phyloP scores from a whole-genome alignment of 2,797 vertebrate species.

The Simalia tracyae region DNA sequence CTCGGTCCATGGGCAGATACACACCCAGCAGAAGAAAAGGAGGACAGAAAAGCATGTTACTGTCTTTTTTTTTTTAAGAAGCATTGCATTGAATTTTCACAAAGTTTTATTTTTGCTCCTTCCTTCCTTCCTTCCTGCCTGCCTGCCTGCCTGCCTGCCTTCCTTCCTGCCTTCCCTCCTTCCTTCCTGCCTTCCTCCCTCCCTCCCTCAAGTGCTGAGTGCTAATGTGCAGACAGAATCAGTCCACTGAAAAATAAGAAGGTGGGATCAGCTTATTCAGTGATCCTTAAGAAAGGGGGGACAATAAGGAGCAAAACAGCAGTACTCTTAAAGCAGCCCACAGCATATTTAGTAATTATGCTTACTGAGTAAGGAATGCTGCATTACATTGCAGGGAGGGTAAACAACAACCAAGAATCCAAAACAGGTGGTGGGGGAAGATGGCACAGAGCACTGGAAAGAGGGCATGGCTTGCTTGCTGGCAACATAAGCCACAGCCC shows the following conservation, averaged over 20 bases:
- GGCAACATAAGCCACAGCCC: neutral
- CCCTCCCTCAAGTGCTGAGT: too few relatives aligned
- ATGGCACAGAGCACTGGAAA: neutral
- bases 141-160: too few relatives aligned
- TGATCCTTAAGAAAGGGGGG: neutral
- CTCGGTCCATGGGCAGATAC: rapidly evolving
- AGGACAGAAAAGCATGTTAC: neutral
- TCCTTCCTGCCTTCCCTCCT: too few relatives aligned
- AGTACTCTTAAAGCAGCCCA: neutral
- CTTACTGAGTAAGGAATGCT: neutral
- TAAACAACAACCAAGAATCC: neutral
- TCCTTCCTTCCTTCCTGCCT: neutral
- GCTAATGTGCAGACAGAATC: neutral
- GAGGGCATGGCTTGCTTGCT: neutral
- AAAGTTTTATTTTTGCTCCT: neutral
- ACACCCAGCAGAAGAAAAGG: rapidly evolving
- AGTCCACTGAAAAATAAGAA: neutral
- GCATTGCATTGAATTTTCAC: neutral
- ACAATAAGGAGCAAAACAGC: neutral
- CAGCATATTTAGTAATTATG: neutral
- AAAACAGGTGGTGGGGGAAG: neutral
- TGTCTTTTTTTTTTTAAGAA: neutral
- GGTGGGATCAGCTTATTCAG: neutral
- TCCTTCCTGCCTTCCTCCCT: too few relatives aligned
- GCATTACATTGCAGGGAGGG: neutral